Percentiles rank a stretch among this genome's conserved stretches.
Evolutionary conservation across 2,888 invertebrate genomes (phyloP).

Genomic region (Cenopis cana): DNA sequence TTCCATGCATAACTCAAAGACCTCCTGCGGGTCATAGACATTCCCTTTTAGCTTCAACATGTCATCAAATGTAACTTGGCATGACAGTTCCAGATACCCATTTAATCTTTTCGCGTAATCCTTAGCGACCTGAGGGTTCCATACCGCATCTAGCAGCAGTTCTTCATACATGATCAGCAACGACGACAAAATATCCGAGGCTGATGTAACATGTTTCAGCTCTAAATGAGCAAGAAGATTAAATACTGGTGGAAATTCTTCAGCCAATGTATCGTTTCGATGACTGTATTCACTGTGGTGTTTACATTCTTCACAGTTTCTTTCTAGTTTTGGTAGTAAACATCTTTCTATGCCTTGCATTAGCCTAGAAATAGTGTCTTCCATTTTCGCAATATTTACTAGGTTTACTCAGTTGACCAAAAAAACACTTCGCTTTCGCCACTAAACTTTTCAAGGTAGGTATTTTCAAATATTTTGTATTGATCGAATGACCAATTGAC

Average conservation of each 20-base stretch:
- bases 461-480: background rate
- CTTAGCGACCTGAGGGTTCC: slow-evolving; percentile 60
- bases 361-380: slow-evolving; percentile 40
- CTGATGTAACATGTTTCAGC: slow-evolving; percentile 51
- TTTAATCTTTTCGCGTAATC: slow-evolving; percentile 60
- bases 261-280: slow-evolving; percentile 58
- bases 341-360: slow-evolving; percentile 57
- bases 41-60: slow-evolving; percentile 53
- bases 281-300: slow-evolving; percentile 62
- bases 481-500: background rate
- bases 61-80: slow-evolving; percentile 56
- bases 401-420: background rate
- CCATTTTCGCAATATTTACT: slow-evolving; percentile 15
- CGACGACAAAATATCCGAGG: slow-evolving; percentile 56
- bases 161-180: slow-evolving; percentile 67
- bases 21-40: slow-evolving; percentile 60
- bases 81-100: slow-evolving; percentile 57
- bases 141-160: slow-evolving; percentile 59
- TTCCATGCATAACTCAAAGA: slow-evolving; percentile 68
- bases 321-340: slow-evolving; percentile 63
- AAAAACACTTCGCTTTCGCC: too few relatives aligned
- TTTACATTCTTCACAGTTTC: slow-evolving; percentile 63
- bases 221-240: slow-evolving; percentile 57
- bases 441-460: background rate
- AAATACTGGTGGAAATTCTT: slow-evolving; percentile 57